Evolutionary conservation across 2,888 invertebrate species (phyloP).

Genomic region (Pocota personata): DNA sequence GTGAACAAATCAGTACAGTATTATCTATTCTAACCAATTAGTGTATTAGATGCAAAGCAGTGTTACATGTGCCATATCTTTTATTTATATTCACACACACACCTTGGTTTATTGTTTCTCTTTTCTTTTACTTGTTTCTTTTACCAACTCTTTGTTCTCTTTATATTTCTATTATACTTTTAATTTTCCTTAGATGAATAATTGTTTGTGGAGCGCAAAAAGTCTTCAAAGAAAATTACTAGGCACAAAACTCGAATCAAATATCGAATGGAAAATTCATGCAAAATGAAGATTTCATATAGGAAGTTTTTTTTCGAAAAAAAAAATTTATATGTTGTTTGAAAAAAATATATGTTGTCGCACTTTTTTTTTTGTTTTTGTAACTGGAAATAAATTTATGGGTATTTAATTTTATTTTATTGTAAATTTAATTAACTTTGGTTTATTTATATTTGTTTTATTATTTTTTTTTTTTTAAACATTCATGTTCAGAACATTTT

Average conservation of each 20-base stretch:
- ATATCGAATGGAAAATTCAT: slow-evolving; percentile 55
- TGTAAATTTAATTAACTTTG: neutral
- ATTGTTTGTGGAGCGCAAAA: slow-evolving; percentile 68
- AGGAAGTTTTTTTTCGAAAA: neutral
- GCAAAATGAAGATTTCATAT: slow-evolving; percentile 33
- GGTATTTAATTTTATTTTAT: slow-evolving; percentile 6
- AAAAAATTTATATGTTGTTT: neutral
- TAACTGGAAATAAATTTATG: slow-evolving; percentile 30
- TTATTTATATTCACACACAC: neutral
- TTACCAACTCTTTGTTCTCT: slow-evolving; percentile 11
- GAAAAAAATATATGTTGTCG: slow-evolving; percentile 28
- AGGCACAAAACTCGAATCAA: slow-evolving; percentile 33
- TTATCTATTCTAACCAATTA: slow-evolving; percentile 6
- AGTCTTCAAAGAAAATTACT: slow-evolving; percentile 51
- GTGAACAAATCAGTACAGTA: slow-evolving; percentile 6
- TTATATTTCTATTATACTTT: slow-evolving; percentile 12
- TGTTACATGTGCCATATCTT: slow-evolving; percentile 23
- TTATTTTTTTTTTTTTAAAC: neutral
- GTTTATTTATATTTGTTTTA: neutral
- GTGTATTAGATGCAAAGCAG: slow-evolving; percentile 22
- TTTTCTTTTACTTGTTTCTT: neutral
- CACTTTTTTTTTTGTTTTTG: slow-evolving; percentile 10
- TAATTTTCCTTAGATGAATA: slow-evolving; percentile 59
- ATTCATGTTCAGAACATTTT: slow-evolving; percentile 1
- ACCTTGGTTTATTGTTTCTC: slow-evolving; percentile 28